Conservation (phyloP, 2,797 vertebrate species). For the Mormyrops boulengeri region DNA sequence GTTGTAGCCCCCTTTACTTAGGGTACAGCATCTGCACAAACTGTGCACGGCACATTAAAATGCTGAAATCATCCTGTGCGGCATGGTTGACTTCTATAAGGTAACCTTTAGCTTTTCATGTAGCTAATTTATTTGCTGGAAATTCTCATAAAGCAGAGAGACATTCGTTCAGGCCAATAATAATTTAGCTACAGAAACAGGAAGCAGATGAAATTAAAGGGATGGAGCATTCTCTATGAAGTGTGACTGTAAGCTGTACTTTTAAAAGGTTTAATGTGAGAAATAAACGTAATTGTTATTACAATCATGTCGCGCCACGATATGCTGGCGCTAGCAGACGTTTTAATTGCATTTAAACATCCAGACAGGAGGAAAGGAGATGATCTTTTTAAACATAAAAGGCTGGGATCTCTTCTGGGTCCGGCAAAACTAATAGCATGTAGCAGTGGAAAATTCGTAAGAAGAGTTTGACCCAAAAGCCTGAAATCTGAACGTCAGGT, state of each 20-base stretch:
- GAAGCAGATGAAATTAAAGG: neutral
- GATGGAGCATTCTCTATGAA: neutral
- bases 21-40: conserved; percentile 60
- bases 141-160: conserved; percentile 22
- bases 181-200: neutral
- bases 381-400: conserved; percentile 25
- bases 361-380: conserved; percentile 20
- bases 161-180: conserved; percentile 13
- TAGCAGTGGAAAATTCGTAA: conserved; percentile 33
- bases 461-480: conserved; percentile 37
- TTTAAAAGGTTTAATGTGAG: neutral
- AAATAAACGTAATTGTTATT: neutral
- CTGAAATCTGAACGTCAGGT: conserved; percentile 50
- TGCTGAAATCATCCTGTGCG: neutral
- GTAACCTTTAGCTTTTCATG: neutral
- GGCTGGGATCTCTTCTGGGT: conserved; percentile 12
- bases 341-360: conserved; percentile 31
- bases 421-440: conserved; percentile 33
- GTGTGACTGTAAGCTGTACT: neutral
- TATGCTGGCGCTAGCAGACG: conserved; percentile 17
- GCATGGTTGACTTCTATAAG: conserved; percentile 3
- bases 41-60: conserved; percentile 36
- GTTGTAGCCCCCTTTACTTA: conserved; percentile 15
- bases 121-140: conserved; percentile 28
- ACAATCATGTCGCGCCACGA: neutral